Evolutionary conservation across 2,113 vertebrate genomes (phyloP), one percentile per base, ranked within the genome.

Genomic region (Circaetus gallicus): DNA sequence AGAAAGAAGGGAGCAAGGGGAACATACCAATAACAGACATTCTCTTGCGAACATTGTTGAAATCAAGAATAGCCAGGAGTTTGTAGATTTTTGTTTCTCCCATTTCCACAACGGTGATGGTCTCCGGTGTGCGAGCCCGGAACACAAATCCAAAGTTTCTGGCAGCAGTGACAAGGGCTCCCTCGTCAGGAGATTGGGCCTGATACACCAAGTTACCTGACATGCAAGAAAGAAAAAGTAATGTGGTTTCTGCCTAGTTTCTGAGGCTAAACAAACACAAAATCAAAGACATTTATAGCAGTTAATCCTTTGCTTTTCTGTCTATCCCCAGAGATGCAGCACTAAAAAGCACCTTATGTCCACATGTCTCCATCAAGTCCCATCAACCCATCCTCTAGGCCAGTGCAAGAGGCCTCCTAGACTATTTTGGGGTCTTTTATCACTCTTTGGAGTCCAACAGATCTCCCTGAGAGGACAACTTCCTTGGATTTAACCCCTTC

Each of bases 131-230:
- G 6, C 99, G 99, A 63, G 99, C 98, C n/a, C 94, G 97, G 86
- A 99, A 99, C 63, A 99, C 99, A 82, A 99, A 99, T 34, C 99
- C 99, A 45, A 99, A 99, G 97, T 99, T 99, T 67, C 99, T 98
- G 24, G 99, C 99, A 31, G 99, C 99, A 2, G 99, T 99, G 63
- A 99, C 99, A 11, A 99, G 97, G 56, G 99, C 99, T 9, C 99
- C 99, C 92, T 99, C 99, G 19, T 99, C 99, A 34, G 99, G 99
- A 63, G 99, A 99, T 95, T 99, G 99, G 40, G 99, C 99, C 98
- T 99, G 99, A 92, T 99, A 99, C 50, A 97, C 84, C 11, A 99
- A 97, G 50, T 98, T 91, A 49, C 99, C 99, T 99, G 95, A 38
- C 38, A 45, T 11, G 43, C 72, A 73, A 90, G n/a, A n/a, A 56